These are phyloP conservation scores for Chironex yamaguchii DNA, from an alignment of 30 jellyfish, hydroid and myxozoan genomes.

Conservation along the genomic window DNA sequence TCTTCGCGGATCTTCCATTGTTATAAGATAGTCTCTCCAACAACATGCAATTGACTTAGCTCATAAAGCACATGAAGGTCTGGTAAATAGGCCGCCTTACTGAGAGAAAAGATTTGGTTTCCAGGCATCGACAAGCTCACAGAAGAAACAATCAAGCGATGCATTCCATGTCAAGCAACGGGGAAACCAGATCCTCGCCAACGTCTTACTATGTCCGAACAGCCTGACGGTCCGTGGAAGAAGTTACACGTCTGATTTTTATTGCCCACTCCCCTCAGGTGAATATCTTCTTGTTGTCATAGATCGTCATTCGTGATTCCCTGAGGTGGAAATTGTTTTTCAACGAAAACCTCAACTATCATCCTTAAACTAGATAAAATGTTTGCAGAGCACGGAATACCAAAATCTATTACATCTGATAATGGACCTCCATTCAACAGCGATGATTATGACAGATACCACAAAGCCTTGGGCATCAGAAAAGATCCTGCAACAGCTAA, in stretches of 20 bases:
- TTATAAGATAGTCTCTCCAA: slow-evolving; percentile 15
- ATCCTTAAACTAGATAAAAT: slow-evolving; percentile 30
- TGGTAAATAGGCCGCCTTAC: slow-evolving; percentile 25
- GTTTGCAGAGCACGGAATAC: slow-evolving; percentile 46
- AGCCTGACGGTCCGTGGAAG: slow-evolving; percentile 28
- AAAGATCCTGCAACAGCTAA: background rate
- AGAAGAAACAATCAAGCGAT: slow-evolving; percentile 3
- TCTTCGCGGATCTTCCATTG: slow-evolving; percentile 8
- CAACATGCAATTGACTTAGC: slow-evolving; percentile 12
- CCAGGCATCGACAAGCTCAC: slow-evolving; percentile 32
- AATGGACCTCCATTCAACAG: slow-evolving; percentile 47
- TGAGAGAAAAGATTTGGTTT: slow-evolving; percentile 58
- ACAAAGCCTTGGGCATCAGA: background rate
- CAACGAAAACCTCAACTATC: slow-evolving; percentile 25
- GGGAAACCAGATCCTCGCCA: slow-evolving; percentile 17
- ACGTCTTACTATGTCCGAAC: background rate
- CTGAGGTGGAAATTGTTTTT: slow-evolving; percentile 6
- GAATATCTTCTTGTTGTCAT: slow-evolving; percentile 11
- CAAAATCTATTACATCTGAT: slow-evolving; percentile 15
- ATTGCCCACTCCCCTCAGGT: slow-evolving; percentile 36
- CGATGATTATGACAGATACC: slow-evolving; percentile 12
- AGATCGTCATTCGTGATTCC: slow-evolving; percentile 13
- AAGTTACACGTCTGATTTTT: slow-evolving; percentile 23
- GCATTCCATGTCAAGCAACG: slow-evolving; percentile 53
- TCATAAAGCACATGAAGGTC: slow-evolving; percentile 60